Evolutionary conservation across 2,797 vertebrate genomes (phyloP), one percentile per base, ranked within the genome.

Genomic region (Acropternis orthonyx): DNA sequence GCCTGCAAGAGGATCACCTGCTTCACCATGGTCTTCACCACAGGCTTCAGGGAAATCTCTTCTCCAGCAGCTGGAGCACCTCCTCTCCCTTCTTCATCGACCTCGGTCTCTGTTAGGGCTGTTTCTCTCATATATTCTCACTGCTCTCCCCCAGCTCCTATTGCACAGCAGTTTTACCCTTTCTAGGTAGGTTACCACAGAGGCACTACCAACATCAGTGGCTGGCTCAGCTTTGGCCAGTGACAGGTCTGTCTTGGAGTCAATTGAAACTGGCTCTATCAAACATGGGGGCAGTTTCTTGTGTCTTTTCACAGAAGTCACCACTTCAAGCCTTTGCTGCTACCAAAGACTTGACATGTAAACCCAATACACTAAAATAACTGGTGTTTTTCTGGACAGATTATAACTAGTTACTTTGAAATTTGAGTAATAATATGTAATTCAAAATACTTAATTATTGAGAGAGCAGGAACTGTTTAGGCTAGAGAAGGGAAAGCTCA

Each of bases 361-460:
- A 61, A 61, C 36, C 17, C 8, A 59, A 41, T 41, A 41, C 20
- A 43, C 15, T 28, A 59, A 51, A 89, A 32, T 59, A 76, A 63
- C 34, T 93, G 81, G 15, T n/a, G 21, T 69, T 41, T 92, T 93
- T 89, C 28, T 89, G 68, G 72, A 90, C n/a, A 69, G 80, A 87
- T 85, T 23, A 10, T 56, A 56, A 34, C 30, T 86, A 93, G n/a
- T 75, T 66, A 92, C 76, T 92, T 96, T 93, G 62, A 90, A 72
- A 68, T 56, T 20, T 88, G 63, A 71, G 61, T 88, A 15, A 34
- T 89, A 95, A 89, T 83, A 66, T 88, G 30, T 89, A 51, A 93
- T 77, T 90, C 85, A 65, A 83, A 74, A 39, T 78, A 68, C 62
- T 90, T 74, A 92, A 92, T 92, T 91, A 80, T 34, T 10, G 6